Base-by-base conservation (phyloP, 2,797 vertebrate genomes). In the Falco biarmicus region DNA sequence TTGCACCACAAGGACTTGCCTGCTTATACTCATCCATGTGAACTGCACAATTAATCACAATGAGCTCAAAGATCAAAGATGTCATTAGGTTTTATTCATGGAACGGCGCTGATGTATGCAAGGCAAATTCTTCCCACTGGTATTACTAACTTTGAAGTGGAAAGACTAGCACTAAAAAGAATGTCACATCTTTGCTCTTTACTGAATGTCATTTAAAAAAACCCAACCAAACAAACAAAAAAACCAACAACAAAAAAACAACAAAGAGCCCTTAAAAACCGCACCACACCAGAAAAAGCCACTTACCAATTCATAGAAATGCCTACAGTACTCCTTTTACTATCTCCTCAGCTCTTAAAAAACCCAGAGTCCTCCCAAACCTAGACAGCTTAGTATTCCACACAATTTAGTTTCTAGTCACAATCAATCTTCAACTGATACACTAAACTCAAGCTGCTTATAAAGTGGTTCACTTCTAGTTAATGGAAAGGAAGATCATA, bases 401-500 rank as follows among this genome's bases (percentile, higher is more conserved):
- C 56, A 31, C 51, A 39, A 47, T 47, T 34, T 53, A 43, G 31
- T 77, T 92, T 63, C 56, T 39, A 86, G 24, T 53, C 51, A 73
- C 57, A 90, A 57, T 71, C 68, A 77, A 7, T 92, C 77, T 77
- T 84, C 51, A 59, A 84, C 57, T 81, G 87, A 90, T 71, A 74
- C 8, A 11, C n/a, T 85, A 84, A 94, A 84, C 26, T 85, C 86
- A 89, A 84, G 37, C n/a, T 82, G 20, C 34, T 93, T 82, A 83
- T 57, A 43, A 92, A 92, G 37, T 87, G 60, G 68, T 84, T 87
- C 18, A 3, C 45, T 81, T 88, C 73, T 68, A 54, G 39, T 81
- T 96, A 91, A 95, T 57, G 45, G 89, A 93, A 96, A 87, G 68
- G 53, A 90, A 88, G 78, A 89, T 94, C 68, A 53, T 61, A 84